Evolutionary conservation across 2,888 invertebrate genomes (phyloP).

Genomic region (Periphyllus acericola): DNA sequence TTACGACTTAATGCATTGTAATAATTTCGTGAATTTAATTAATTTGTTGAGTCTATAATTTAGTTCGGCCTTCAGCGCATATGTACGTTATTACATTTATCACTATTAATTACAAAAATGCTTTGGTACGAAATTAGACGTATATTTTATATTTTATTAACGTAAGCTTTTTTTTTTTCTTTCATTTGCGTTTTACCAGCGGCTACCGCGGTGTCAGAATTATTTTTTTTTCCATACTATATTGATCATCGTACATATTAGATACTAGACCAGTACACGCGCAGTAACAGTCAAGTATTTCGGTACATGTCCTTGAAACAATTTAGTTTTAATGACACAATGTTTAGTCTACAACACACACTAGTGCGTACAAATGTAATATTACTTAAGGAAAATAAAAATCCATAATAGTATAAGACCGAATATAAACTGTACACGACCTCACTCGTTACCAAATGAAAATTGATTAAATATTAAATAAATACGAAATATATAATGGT

Average conservation of each 20-base stretch:
- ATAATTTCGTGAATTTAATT: conserved; percentile 39
- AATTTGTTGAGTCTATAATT: conserved; percentile 51
- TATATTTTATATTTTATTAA: conserved; percentile 9
- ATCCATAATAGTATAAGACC: not conserved
- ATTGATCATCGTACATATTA: not conserved
- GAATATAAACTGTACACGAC: not conserved
- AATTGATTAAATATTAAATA: conserved; percentile 5
- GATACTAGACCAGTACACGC: not conserved
- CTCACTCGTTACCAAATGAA: not conserved
- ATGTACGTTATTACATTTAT: not conserved
- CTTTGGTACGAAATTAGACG: not conserved
- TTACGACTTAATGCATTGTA: conserved; percentile 16
- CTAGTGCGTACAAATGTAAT: not conserved
- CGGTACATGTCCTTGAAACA: not conserved
- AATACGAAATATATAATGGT: not conserved
- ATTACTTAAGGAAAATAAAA: not conserved
- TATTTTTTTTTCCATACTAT: not conserved
- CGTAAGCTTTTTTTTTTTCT: not conserved
- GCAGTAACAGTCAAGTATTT: not conserved
- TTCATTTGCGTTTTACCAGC: too few species aligned
- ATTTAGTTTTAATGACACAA: conserved; percentile 28
- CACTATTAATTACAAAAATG: conserved; percentile 14
- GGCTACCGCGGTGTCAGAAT: not conserved
- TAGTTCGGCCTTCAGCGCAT: conserved; percentile 29
- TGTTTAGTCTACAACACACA: conserved; percentile 16